Base-by-base conservation (phyloP, 2,888 invertebrate species). In the Mesodorylaimus sp. region DNA sequence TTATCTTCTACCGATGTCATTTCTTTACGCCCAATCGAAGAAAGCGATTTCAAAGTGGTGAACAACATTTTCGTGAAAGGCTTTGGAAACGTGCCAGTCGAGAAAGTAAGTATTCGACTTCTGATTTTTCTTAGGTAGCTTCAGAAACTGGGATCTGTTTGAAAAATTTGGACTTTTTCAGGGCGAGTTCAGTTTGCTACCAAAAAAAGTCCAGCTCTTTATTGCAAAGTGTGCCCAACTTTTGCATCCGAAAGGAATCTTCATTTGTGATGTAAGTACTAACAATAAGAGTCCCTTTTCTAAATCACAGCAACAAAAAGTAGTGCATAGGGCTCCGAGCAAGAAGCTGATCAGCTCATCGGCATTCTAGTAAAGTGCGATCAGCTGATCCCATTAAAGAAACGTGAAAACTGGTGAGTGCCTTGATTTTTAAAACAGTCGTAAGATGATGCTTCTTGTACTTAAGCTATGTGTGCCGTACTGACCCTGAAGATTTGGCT, bases 401-500 rank as follows among this genome's bases (percentile, higher is more conserved):
- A 62, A 43, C 62, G 61, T 53, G 61, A 65, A 53, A 64, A 66
- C 23, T 41, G 47, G 47, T 38, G 26, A 27, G 32, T 10, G n/a
- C n/a, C n/a, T n/a, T n/a, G n/a, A n/a, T n/a, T n/a, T n/a, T n/a
- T n/a, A n/a, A n/a, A n/a, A n/a, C n/a, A n/a, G n/a, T n/a, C n/a
- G n/a, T n/a, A n/a, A n/a, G n/a, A n/a, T n/a, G n/a, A n/a, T n/a
- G n/a, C n/a, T n/a, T n/a, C n/a, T n/a, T n/a, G n/a, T 19, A 7
- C 26, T 56, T 66, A 63, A 85, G 89, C 67, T 93, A 85, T 84
- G 71, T 91, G 60, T 81, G 88, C 1, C 78, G 81, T 59, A 95
- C 93, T 0, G 89, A 95, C 70, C 91, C 93, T 0, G 81, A 81
- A 0, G 97, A 97, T 70, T 97, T 97, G 3, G 95, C 97, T 1